Base-by-base conservation (phyloP, 1,140 invertebrate species). In the Tyrophagus putrescentiae region DNA sequence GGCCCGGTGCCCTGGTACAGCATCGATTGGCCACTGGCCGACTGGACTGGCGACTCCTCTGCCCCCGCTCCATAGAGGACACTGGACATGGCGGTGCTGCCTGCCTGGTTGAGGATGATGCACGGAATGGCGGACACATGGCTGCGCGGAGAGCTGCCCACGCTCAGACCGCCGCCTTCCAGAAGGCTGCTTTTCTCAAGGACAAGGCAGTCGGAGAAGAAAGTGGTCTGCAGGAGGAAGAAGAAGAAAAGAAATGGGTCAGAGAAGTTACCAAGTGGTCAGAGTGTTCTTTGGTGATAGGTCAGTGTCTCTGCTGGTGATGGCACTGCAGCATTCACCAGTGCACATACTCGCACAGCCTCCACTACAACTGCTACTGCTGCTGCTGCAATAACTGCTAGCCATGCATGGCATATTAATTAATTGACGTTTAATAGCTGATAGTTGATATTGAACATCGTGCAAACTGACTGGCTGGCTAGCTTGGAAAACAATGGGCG, bases 41-140 rank as follows among this genome's bases (percentile, higher is more conserved):
- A 13, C 21, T 39, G 13, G 36, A 39, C 21, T 39, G 21, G 13
- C 36, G 36, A 13, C 13, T 21, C 21, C 36, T 39, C 31, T 48
- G 7, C n/a, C n/a, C 45, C 45, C 23, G 7, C 45, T 48, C 45
- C 45, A 48, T 9, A 48, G 7, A 48, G 18, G 7, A 48, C 18
- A 18, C 31, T 48, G n/a, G n/a, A n/a, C n/a, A n/a, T n/a, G n/a
- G n/a, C n/a, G n/a, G n/a, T n/a, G n/a, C n/a, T n/a, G n/a, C n/a
- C n/a, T 21, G 7, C 7, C 7, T 48, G 21, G 21, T 48, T 21
- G 45, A 48, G 7, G 18, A 48, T 48, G 31, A 48, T 9, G 45
- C 45, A 48, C 45, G 45, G 45, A 48, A 48, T 48, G 45, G 45
- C 31, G 45, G 45, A 48, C 7, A 48, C 45, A 48, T 48, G 45